Evolutionary conservation across 2,888 invertebrate genomes (phyloP), one percentile per base, ranked within the genome.

Genomic region (Chrysopilus asiliformis): DNA sequence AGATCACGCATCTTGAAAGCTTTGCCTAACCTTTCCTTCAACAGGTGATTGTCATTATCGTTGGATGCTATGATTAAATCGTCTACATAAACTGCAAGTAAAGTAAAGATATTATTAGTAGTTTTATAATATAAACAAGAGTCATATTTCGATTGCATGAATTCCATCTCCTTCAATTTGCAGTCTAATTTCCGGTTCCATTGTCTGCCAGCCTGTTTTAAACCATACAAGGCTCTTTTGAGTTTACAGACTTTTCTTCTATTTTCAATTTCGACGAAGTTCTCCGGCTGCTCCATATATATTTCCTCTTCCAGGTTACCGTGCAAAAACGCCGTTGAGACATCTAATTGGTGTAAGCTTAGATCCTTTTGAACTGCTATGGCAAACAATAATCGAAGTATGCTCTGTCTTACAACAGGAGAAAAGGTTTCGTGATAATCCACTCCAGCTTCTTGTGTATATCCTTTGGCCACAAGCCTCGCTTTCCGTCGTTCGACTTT

Each of bases 341-440:
- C 32, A 24, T 36, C 36, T 15, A 40, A 36, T 17, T 40, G 36
- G n/a, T 25, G 29, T 14, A 38, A 14, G 8, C 10, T 6, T 15
- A 25, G 14, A 22, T 10, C 12, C 12, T 25, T 25, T 39, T 12
- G n/a, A 28, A 28, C 34, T 18, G 27, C 34, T 10, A 34, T 18
- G 13, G 19, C 22, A 14, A 47, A 34, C 38, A 51, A 34, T 31
- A 42, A 40, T 37, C 47, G 44, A 22, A 52, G 40, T 10, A 48
- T 50, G 17, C 45, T 38, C 26, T 45, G 43, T 42, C 43, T 47
- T 9, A 46, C 49, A 2, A 55, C 53, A n/a, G 53, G 52, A 27
- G 53, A 48, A 36, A 51, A 57, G 2, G 51, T 51, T 37, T 55
- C 50, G 17, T 49, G 40, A 42, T 51, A 56, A 39, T 53, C 51